Evolutionary conservation across 2,888 invertebrate genomes (phyloP).

Genomic region (Cephus runcator): DNA sequence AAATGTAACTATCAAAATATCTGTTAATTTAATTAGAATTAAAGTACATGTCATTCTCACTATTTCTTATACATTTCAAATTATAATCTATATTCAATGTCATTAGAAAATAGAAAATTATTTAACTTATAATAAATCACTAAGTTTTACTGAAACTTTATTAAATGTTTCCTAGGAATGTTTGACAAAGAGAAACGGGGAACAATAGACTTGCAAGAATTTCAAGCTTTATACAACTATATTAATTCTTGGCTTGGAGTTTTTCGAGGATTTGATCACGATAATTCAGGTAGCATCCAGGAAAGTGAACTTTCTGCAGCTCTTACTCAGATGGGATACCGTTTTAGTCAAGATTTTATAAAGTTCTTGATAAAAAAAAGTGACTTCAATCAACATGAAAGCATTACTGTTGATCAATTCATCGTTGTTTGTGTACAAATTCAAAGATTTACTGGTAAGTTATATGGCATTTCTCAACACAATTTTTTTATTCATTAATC

Average conservation of each 20-base stretch:
- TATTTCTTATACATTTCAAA: constrained; percentile 4
- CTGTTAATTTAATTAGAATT: not conserved
- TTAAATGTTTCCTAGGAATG: constrained; percentile 73
- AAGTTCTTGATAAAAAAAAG: constrained; percentile 77
- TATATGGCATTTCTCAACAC: not conserved
- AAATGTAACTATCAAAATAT: not conserved
- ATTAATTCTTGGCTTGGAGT: constrained; percentile 90
- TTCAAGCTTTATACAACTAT: constrained; percentile 86
- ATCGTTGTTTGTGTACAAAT: constrained; percentile 90
- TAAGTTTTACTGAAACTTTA: no score
- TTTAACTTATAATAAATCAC: no score
- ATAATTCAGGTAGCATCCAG: constrained; percentile 87
- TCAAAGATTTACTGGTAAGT: constrained; percentile 76
- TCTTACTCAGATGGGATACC: constrained; percentile 88
- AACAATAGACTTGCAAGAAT: constrained; percentile 86
- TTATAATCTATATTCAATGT: no score
- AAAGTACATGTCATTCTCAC: not conserved
- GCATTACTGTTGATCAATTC: constrained; percentile 85
- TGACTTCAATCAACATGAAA: constrained; percentile 72
- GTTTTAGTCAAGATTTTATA: constrained; percentile 82
- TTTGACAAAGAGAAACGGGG: constrained; percentile 87
- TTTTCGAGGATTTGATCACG: constrained; percentile 87
- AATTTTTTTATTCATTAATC: constrained; percentile 6
- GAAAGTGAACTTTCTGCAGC: constrained; percentile 81
- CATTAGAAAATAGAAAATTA: no score